Evolutionary conservation across 2,797 vertebrate species (phyloP).

Genomic region (Chaenodraco wilsoni): DNA sequence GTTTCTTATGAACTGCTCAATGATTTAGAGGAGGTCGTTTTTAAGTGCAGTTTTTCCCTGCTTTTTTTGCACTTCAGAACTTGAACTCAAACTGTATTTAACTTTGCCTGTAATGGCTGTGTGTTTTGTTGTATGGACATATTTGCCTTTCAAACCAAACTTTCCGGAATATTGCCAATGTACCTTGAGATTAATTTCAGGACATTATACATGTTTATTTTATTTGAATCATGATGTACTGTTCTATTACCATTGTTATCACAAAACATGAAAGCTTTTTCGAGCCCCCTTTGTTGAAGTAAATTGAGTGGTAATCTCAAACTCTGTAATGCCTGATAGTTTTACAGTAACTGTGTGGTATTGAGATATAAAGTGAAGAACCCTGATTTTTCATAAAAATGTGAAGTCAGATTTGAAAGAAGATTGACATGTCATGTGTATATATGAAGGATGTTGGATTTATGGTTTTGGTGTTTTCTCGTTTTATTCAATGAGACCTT

Average conservation of each 20-base stretch:
- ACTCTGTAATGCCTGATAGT: constrained; percentile 45
- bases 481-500: constrained; percentile 51
- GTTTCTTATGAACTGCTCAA: constrained; percentile 66
- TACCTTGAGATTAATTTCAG: constrained; percentile 22
- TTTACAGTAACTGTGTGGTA: constrained; percentile 59
- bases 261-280: constrained; percentile 27
- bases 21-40: constrained; percentile 35
- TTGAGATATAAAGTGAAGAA: constrained; percentile 49
- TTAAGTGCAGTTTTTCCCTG: constrained; percentile 19
- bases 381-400: constrained; percentile 51
- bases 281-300: constrained; percentile 43
- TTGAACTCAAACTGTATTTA: constrained; percentile 44
- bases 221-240: constrained; percentile 35
- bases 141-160: constrained; percentile 45
- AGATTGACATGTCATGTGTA: constrained; percentile 59
- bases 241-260: constrained; percentile 41
- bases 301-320: constrained; percentile 48
- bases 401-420: constrained; percentile 47
- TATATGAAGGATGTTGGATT: constrained; percentile 59
- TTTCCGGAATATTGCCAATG: constrained; percentile 38
- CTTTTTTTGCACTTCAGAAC: constrained; percentile 30
- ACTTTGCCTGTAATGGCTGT: constrained; percentile 48
- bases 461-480: constrained; percentile 54
- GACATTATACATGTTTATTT: constrained; percentile 36
- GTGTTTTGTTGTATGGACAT: constrained; percentile 64